phyloP scores from a whole-genome alignment of 2,888 invertebrate species.

The Macrosiphum euphorbiae region DNA sequence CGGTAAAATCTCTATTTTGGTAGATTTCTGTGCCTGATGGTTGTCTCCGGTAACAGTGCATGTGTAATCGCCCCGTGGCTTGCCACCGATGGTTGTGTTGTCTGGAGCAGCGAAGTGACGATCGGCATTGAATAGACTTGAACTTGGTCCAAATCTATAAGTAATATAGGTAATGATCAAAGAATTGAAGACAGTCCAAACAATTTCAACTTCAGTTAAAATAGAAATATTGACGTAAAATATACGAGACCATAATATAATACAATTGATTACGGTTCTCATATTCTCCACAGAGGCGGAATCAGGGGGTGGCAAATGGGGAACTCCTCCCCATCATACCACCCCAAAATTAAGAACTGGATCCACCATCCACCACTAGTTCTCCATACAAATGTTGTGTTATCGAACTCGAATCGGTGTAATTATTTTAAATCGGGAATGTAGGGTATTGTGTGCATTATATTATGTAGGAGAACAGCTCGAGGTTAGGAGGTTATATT shows the following conservation, averaged over 20 bases:
- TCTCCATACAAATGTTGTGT: neutral
- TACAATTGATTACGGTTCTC: neutral
- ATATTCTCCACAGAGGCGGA: neutral
- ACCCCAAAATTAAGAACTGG: too few species aligned
- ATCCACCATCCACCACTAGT: too few species aligned
- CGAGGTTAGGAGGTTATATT: too few species aligned
- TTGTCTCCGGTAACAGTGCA: too few species aligned
- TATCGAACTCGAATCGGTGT: neutral
- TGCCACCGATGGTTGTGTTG: neutral
- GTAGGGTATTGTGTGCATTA: too few species aligned
- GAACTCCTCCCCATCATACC: too few species aligned
- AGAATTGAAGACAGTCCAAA: neutral
- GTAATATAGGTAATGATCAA: neutral
- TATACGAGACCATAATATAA: neutral
- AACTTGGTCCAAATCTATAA: neutral
- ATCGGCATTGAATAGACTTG: neutral
- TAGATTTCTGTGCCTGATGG: too few species aligned
- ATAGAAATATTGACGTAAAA: neutral
- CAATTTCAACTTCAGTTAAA: neutral
- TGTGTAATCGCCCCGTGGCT: too few species aligned
- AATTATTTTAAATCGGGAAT: neutral
- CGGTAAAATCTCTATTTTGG: too few species aligned
- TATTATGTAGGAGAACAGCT: too few species aligned
- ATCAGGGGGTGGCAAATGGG: too few species aligned
- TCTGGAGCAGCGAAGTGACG: neutral